A percentile compares a stretch with the other conserved stretches of the same genome.
Conservation (phyloP, 2,797 vertebrate genomes). For the Rhabdophis nuchalis region DNA sequence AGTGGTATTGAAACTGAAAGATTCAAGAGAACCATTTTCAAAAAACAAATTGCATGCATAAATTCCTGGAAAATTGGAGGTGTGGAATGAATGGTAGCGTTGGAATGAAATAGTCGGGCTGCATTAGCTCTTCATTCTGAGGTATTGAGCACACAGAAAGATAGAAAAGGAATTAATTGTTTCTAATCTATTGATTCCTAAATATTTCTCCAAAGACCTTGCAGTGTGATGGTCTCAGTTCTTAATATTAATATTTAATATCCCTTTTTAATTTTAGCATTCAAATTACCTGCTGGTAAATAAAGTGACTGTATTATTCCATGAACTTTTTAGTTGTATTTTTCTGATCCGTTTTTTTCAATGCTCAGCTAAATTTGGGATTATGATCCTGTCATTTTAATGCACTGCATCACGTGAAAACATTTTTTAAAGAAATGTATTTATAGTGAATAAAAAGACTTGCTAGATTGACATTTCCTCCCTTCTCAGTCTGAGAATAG, state of each 20-base stretch:
- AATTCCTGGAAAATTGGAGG: neutral
- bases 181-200: neutral
- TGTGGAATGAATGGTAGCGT: neutral
- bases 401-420: neutral
- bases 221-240: neutral
- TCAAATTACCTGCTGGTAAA: neutral
- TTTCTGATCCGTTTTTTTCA: neutral
- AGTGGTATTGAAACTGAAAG: neutral
- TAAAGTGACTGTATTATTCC: neutral
- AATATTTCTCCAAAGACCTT: neutral
- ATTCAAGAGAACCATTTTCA: neutral
- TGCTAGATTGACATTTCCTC: neutral
- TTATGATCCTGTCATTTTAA: neutral
- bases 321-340: neutral
- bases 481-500: neutral
- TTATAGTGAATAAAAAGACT: neutral
- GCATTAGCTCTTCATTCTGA: neutral
- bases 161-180: neutral
- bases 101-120: neutral
- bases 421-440: neutral
- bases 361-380: neutral
- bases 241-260: neutral
- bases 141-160: neutral
- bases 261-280: neutral
- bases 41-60: neutral